Evolutionary conservation across 1,140 invertebrate species (phyloP).

Genomic region (Apis florea): DNA sequence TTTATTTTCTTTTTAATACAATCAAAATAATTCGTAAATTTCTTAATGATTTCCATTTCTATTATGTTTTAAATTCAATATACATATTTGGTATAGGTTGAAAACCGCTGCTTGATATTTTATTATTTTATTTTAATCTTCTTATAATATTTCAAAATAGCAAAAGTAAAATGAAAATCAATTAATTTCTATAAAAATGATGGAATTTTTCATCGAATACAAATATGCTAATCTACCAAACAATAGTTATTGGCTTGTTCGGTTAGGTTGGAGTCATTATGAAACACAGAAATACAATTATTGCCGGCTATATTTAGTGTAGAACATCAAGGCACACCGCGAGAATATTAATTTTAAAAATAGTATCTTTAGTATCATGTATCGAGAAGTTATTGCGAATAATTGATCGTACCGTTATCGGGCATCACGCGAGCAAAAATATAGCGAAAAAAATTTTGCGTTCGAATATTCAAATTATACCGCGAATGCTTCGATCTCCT

Average conservation of each 20-base stretch:
- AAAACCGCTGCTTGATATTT: no score
- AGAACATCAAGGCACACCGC: no score
- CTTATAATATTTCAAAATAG: background rate
- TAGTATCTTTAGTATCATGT: background rate
- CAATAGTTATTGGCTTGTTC: background rate
- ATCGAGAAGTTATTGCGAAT: conserved; percentile 7
- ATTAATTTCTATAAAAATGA: background rate
- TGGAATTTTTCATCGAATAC: background rate
- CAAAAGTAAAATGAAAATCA: background rate
- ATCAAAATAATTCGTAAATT: no score
- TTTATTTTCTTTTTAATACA: no score
- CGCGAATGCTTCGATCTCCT: background rate
- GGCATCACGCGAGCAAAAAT: background rate
- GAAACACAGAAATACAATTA: conserved; percentile 4
- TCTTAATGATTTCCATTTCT: no score
- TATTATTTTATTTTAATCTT: no score
- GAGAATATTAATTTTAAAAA: conserved; percentile 13
- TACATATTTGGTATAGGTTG: no score
- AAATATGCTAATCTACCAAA: background rate
- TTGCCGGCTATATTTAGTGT: conserved; percentile 1
- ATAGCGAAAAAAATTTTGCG: background rate
- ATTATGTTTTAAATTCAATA: no score
- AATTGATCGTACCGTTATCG: conserved; percentile 28
- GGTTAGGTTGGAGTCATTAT: background rate
- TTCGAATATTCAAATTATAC: conserved; percentile 11